A percentile compares a stretch with the other conserved stretches of the same genome.
These are phyloP conservation scores for Dasypus novemcinctus DNA, from an alignment of 2,113 vertebrate genomes.

Conservation along the genomic window DNA sequence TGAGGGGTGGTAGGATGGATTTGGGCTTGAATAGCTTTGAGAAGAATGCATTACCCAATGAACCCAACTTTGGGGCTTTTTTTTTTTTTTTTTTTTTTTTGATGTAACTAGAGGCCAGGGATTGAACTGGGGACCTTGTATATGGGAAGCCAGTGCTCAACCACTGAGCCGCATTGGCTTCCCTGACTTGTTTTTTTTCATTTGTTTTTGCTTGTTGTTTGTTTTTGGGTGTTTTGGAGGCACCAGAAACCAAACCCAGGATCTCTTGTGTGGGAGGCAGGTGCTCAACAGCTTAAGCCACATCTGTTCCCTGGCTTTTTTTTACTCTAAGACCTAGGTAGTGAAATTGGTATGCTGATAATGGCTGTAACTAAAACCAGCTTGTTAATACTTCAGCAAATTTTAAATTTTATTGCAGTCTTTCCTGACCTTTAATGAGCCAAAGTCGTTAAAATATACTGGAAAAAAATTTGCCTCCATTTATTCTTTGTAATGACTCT, in stretches of 20 bases:
- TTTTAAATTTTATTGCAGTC: constrained; percentile 9
- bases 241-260: no score
- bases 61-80: neutral
- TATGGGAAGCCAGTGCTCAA: no score
- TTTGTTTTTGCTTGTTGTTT: no score
- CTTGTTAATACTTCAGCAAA: neutral
- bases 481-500: neutral
- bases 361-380: neutral
- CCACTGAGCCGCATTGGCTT: no score
- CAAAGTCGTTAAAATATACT: constrained; percentile 8
- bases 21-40: constrained; percentile 46
- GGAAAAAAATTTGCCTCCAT: constrained; percentile 23
- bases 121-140: no score
- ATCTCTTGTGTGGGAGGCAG: no score
- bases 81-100: no score
- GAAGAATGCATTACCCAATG: neutral
- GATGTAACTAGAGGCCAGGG: no score
- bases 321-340: neutral
- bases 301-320: no score
- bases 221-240: no score
- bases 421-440: neutral
- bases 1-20: neutral
- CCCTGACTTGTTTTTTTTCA: no score
- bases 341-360: neutral
- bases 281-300: no score